Conservation (phyloP, 2,797 vertebrate genomes). For the Gymnothorax javanicus region DNA sequence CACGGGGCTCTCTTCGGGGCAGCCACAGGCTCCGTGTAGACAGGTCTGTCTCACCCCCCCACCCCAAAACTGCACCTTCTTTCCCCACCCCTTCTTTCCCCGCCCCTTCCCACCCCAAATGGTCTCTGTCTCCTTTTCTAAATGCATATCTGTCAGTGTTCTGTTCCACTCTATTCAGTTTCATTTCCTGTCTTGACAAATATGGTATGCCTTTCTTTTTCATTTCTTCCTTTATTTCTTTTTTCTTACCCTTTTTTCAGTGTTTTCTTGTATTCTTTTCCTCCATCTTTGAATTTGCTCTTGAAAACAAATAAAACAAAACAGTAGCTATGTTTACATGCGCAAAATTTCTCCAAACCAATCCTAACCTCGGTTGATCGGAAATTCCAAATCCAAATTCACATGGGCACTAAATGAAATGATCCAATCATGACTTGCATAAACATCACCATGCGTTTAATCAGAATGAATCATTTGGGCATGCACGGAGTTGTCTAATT, state of each 20-base stretch:
- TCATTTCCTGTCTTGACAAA: not conserved
- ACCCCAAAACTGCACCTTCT: too few species aligned
- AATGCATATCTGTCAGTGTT: not conserved
- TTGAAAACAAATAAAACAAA: not conserved
- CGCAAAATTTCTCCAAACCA: too few species aligned
- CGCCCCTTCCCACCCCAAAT: not conserved
- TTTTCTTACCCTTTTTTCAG: too few species aligned
- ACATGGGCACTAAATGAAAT: too few species aligned
- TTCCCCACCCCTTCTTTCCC: constrained; percentile 14
- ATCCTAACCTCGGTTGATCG: too few species aligned
- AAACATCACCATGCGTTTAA: too few species aligned
- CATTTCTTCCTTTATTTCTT: not conserved
- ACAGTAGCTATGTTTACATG: not conserved
- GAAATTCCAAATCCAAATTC: too few species aligned
- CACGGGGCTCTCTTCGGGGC: constrained; percentile 69
- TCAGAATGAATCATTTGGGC: too few species aligned
- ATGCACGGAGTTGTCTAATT: too few species aligned
- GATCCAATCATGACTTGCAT: too few species aligned
- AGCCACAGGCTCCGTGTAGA: constrained; percentile 74
- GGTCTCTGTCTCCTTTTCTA: not conserved
- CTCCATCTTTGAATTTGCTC: not conserved
- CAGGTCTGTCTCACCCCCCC: constrained; percentile 74
- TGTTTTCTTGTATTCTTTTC: not conserved
- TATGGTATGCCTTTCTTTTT: not conserved
- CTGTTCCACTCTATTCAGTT: not conserved